These are phyloP conservation scores for Emydocephalus ijimae DNA, from an alignment of 2,113 vertebrate genomes.

Conservation along the genomic window DNA sequence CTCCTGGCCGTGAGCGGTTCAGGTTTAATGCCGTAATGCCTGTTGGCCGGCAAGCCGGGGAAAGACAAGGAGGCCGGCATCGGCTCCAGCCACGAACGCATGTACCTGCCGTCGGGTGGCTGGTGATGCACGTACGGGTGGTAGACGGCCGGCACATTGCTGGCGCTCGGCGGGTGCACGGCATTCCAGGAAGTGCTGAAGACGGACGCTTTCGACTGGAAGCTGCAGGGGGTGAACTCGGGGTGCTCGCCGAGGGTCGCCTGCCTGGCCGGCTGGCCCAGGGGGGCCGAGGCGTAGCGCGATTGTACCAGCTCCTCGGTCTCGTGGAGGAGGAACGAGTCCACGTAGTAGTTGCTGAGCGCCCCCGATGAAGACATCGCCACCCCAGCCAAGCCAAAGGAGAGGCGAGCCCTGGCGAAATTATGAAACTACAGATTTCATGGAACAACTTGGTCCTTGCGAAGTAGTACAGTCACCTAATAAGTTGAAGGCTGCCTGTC, in stretches of 20 bases:
- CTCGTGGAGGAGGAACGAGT: conserved; percentile 89
- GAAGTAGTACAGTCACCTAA: conserved; percentile 90
- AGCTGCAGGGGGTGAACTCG: conserved; percentile 87
- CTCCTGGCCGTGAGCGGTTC: conserved; percentile 86
- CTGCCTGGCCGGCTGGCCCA: conserved; percentile 78
- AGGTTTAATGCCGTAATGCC: conserved; percentile 94
- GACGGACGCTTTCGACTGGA: conserved; percentile 88
- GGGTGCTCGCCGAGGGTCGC: conserved; percentile 81
- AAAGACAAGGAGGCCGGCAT: conserved; percentile 89
- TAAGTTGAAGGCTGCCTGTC: conserved; percentile 83
- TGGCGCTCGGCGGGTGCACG: conserved; percentile 82
- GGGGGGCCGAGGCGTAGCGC: conserved; percentile 78
- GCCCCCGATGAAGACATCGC: conserved; percentile 92
- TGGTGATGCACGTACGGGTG: conserved; percentile 89
- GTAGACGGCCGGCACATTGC: conserved; percentile 80
- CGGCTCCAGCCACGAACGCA: conserved; percentile 94
- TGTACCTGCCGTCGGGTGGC: conserved; percentile 86
- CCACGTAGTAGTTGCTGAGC: conserved; percentile 93
- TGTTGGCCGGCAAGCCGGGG: conserved; percentile 87
- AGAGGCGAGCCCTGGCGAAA: conserved; percentile 79
- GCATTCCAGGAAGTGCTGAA: conserved; percentile 90
- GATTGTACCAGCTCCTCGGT: conserved; percentile 83
- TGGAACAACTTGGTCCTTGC: conserved; percentile 94
- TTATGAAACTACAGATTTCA: conserved; percentile 95
- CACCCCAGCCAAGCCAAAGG: conserved; percentile 54